Percentiles rank a stretch among this genome's conserved stretches.
Evolutionary conservation across 2,113 vertebrate species (phyloP).

Genomic region (Panthera tigris): DNA sequence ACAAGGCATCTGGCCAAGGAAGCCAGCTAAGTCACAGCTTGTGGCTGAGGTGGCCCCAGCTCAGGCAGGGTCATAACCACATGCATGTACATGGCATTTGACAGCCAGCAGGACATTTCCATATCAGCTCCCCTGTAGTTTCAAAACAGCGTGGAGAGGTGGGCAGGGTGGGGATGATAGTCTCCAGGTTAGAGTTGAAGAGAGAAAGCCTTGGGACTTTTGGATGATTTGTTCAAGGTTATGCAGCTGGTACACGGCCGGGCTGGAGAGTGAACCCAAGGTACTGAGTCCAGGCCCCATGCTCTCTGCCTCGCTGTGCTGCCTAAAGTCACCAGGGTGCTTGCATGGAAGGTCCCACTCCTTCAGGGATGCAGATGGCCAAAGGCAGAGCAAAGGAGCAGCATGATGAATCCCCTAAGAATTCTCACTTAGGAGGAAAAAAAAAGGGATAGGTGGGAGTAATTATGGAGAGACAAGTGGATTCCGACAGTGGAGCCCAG

Average conservation of each 20-base stretch:
- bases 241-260: neutral
- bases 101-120: neutral
- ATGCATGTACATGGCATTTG: neutral
- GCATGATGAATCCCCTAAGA: neutral
- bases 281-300: neutral
- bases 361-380: neutral
- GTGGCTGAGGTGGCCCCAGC: accelerated
- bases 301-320: neutral
- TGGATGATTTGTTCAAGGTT: neutral
- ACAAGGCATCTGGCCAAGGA: neutral
- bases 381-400: neutral
- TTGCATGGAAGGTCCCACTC: neutral
- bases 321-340: neutral
- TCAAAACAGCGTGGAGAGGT: neutral
- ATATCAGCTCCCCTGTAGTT: neutral
- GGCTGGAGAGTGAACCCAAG: neutral
- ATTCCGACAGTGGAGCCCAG: neutral
- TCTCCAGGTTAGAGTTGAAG: neutral
- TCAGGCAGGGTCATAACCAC: neutral
- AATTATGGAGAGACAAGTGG: neutral
- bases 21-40: neutral
- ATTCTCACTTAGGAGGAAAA: neutral
- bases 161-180: neutral
- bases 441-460: neutral
- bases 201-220: neutral